Base-by-base conservation (phyloP, 2,888 invertebrate genomes). In the Furcula furcula region DNA sequence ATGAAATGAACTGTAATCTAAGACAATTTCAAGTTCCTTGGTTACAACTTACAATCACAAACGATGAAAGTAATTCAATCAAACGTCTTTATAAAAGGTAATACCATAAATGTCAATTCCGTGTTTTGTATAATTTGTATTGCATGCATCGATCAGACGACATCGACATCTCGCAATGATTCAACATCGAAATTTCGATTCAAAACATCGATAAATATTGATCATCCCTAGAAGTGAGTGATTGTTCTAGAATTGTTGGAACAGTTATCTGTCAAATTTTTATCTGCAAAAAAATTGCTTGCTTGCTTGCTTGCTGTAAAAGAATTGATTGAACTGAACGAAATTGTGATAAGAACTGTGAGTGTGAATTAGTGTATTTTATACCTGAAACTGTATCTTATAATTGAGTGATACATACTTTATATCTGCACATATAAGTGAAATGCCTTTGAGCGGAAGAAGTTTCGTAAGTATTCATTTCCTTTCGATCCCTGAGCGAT, bases 391-490 rank as follows among this genome's bases (percentile, higher is more conserved):
- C 31, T 31, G 28, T 51, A 46, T 60, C 50, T 40, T 37, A 48
- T 37, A 49, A 43, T 52, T 64, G 53, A 53, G 56, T 56, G 36
- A 42, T 53, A 44, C n/a, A n/a, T n/a, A n/a, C n/a, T 54, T 54
- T 51, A 39, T 43, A n/a, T n/a, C n/a, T n/a, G n/a, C n/a, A n/a
- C n/a, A n/a, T n/a, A 45, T 40, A 61, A 55, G 65, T 76, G 82
- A 79, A 74, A 88, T 88, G 87, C 85, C 87, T 70, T 65, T 87
- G 47, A 74, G 80, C 65, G 78, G 84, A 68, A 73, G 65, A 59
- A 77, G 65, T 75, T 86, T 87, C 60, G 87, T 88, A 74, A 87
- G 87, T 69, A 40, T 48, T 42, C 41, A 56, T 51, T 55, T 56
- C 45, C 46, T 49, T 52, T 30, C 34, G 32, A 40, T 46, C 54